Evolutionary conservation across 2,797 vertebrate species (phyloP), one percentile per base, ranked within the genome.

Genomic region (Crax fasciolata): DNA sequence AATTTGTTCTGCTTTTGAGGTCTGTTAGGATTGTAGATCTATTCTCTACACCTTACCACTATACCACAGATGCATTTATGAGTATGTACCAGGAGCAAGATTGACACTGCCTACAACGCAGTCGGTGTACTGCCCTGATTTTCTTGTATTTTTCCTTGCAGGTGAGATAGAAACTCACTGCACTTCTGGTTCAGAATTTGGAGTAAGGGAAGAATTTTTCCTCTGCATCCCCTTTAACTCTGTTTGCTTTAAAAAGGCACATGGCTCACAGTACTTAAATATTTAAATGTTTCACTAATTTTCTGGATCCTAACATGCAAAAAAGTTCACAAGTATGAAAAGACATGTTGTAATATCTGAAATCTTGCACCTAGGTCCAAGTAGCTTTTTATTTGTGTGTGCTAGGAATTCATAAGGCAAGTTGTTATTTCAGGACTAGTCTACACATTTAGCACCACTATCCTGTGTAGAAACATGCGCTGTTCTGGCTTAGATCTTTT

Each of bases 201-300:
- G 7, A 84, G 9, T n/a, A 82, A 70, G 3, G 27, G 19, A 67
- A 79, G 17, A 83, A 28, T 46, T 68, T 92, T 87, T 84, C 77
- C 48, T 78, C 92, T 87, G 44, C 23, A 74, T 61, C 25, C 46
- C 77, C 91, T 57, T 75, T 9, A 91, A 67, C 24, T 73, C 28
- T 55, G 27, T 70, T 89, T 88, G 71, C 24, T 92, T 85, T 78
- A 19, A 61, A 85, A 74, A 65, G 19, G 15, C 46, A 57, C 16
- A 75, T 70, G 85, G 77, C 55, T 95, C 82, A 74, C 4, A 28
- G 52, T n/a, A 25, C 32, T 91, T 90, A 95, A 96, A 93, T 73
- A 89, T 89, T 82, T 87, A 91, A 95, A 67, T 63, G 43, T 80
- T 80, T 89, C 32, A 55, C 81, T 96, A 90, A 83, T 48, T 48